Conservation (phyloP, 2,113 vertebrate species). For the Nerophis ophidion region DNA sequence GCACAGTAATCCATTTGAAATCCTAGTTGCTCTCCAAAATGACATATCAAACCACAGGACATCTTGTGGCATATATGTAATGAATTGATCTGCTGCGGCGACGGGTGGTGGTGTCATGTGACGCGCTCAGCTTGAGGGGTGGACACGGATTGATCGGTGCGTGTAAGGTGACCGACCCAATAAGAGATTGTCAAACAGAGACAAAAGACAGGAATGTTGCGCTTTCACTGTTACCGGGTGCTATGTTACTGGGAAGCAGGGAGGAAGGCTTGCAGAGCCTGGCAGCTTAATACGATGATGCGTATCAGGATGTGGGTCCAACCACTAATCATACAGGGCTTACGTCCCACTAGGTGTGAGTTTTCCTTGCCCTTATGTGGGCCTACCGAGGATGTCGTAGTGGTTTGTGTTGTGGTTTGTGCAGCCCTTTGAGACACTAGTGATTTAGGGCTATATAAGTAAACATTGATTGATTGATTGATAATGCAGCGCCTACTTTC, state of each 20-base stretch:
- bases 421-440: too few species aligned
- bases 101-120: constrained; percentile 36
- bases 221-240: constrained; percentile 40
- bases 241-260: constrained; percentile 44
- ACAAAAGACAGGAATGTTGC: constrained; percentile 47
- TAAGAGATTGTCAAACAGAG: constrained; percentile 37
- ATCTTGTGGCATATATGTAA: constrained; percentile 48
- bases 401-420: too few species aligned
- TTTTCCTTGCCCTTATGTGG: too few species aligned
- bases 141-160: constrained; percentile 33
- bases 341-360: too few species aligned
- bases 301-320: background rate
- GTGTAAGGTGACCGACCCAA: constrained; percentile 38
- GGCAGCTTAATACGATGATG: constrained; percentile 23
- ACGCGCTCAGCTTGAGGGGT: constrained; percentile 29
- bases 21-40: constrained; percentile 39
- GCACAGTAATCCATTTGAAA: constrained; percentile 51
- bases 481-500: too few species aligned
- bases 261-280: constrained; percentile 49
- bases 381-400: too few species aligned
- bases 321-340: too few species aligned
- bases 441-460: too few species aligned
- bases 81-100: constrained; percentile 39
- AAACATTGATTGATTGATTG: too few species aligned
- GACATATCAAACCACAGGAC: constrained; percentile 39